A percentile compares a stretch with the other conserved stretches of the same genome.
These are phyloP conservation scores for Gorsachius goisagi DNA, from an alignment of 2,113 vertebrate genomes.

Conservation along the genomic window DNA sequence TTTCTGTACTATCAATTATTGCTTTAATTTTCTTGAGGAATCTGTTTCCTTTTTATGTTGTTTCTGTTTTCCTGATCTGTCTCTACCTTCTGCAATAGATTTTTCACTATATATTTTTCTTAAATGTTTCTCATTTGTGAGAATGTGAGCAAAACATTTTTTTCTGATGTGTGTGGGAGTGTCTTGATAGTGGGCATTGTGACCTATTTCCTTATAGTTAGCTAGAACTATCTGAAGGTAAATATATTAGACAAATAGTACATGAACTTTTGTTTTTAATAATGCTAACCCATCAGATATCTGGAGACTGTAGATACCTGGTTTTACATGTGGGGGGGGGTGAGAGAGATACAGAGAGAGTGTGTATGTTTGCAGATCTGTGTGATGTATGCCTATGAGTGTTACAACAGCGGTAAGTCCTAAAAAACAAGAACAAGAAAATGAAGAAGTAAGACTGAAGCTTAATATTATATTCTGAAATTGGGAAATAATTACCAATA, in stretches of 20 bases:
- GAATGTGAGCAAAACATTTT: neutral
- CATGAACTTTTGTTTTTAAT: neutral
- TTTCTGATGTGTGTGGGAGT: neutral
- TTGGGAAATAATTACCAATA: neutral
- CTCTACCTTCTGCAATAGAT: neutral
- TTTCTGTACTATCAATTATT: neutral
- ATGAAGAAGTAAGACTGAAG: neutral
- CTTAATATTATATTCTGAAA: neutral
- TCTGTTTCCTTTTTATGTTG: neutral
- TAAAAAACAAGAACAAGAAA: neutral
- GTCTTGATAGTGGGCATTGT: neutral
- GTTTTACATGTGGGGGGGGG: accelerated
- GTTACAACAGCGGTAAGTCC: neutral
- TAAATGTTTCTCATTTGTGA: neutral
- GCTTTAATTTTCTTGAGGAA: neutral
- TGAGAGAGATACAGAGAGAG: too few species aligned
- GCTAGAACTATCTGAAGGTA: neutral
- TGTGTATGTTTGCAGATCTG: neutral
- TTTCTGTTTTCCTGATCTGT: neutral
- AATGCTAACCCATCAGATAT: neutral
- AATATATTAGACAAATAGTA: neutral
- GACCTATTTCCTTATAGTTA: neutral
- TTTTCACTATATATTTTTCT: neutral
- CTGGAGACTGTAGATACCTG: neutral
- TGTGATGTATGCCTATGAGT: neutral